Conservation (phyloP, 2,797 vertebrate species). For the Chiroxiphia lanceolata region DNA sequence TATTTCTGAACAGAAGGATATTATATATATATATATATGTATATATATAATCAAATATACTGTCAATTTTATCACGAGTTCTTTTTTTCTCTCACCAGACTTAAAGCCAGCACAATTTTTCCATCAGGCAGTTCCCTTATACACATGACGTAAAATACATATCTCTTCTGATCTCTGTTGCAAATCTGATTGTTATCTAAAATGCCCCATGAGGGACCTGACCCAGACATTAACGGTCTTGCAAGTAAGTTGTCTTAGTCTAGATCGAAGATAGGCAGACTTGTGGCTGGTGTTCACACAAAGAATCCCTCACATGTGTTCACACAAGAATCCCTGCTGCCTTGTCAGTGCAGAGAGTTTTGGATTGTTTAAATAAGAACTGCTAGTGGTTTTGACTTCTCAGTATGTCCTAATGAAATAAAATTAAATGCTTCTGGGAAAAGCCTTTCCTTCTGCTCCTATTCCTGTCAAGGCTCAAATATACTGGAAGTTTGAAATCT, state of each 20-base stretch:
- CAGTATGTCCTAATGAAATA: background rate
- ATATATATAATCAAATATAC: background rate
- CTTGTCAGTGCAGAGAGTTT: background rate
- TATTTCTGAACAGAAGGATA: background rate
- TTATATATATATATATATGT: background rate
- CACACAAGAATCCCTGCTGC: no score
- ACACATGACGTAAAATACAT: background rate
- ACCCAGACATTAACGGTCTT: background rate
- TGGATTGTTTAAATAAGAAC: background rate
- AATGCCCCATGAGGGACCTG: background rate
- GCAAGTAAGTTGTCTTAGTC: background rate
- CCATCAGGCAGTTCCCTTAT: background rate
- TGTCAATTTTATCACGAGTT: background rate
- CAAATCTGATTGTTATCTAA: background rate
- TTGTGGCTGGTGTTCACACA: background rate
- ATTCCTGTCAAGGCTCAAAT: background rate
- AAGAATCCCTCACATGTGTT: background rate
- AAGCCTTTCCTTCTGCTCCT: background rate
- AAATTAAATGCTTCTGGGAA: background rate
- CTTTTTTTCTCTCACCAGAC: background rate
- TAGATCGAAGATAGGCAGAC: background rate
- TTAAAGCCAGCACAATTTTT: background rate
- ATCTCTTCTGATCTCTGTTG: background rate
- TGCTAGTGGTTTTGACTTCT: background rate
- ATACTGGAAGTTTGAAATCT: background rate